Conservation (phyloP, 2,888 invertebrate species). For the Flexamia atlantica region DNA sequence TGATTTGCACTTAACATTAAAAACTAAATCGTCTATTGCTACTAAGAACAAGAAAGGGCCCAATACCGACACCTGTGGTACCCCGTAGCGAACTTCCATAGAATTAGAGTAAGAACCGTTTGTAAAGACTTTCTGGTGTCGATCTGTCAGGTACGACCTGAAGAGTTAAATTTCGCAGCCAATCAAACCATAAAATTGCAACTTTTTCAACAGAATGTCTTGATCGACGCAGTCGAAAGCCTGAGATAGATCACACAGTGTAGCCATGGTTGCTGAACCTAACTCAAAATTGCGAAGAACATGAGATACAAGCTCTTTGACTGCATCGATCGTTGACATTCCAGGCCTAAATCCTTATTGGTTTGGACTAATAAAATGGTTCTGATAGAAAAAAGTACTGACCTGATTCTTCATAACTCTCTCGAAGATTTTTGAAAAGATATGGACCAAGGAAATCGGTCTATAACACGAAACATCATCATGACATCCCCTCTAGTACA, state of each 20-base stretch:
- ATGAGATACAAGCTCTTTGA: slow-evolving; percentile 7
- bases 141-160: slow-evolving; percentile 25
- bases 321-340: slow-evolving; percentile 30
- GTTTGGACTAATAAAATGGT: background rate
- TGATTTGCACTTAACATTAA: background rate
- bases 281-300: background rate
- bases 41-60: slow-evolving; percentile 6
- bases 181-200: background rate
- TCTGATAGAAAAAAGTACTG: background rate
- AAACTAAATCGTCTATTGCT: background rate
- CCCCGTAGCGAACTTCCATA: slow-evolving; percentile 19
- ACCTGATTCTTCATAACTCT: slow-evolving; percentile 1
- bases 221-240: slow-evolving; percentile 40
- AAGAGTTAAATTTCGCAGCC: slow-evolving; percentile 26
- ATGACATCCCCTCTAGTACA: slow-evolving; percentile 22
- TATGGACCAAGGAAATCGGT: slow-evolving; percentile 49
- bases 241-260: background rate
- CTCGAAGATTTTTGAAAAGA: slow-evolving; percentile 40
- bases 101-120: background rate
- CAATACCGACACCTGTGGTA: slow-evolving; percentile 37
- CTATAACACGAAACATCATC: slow-evolving; percentile 8
- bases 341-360: slow-evolving; percentile 40
- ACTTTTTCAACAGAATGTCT: slow-evolving; percentile 24
- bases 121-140: slow-evolving; percentile 12
- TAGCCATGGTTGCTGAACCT: background rate